phyloP scores from a whole-genome alignment of 2,888 invertebrate species.

The Synergus laeviventris region DNA sequence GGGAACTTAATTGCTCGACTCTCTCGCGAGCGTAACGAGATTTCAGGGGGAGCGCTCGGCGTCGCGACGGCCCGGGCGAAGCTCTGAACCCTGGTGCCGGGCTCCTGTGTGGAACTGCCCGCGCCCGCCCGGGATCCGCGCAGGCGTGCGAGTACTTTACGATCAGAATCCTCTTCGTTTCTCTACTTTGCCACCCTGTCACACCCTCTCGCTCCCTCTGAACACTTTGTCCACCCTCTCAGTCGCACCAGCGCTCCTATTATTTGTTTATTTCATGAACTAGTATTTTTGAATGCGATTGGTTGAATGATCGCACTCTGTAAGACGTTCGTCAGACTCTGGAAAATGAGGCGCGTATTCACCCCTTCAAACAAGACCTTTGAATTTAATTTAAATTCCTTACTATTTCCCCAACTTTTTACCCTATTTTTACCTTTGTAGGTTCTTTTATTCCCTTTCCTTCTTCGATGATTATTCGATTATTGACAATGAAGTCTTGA shows the following conservation, averaged over 20 bases:
- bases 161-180: conserved; percentile 63
- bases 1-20: conserved; percentile 48
- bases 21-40: conserved; percentile 51
- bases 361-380: neutral
- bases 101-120: conserved; percentile 74
- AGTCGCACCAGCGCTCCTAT: conserved; percentile 44
- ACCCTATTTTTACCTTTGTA: neutral
- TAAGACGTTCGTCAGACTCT: conserved; percentile 22
- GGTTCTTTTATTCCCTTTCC: neutral
- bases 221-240: conserved; percentile 49
- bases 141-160: conserved; percentile 72
- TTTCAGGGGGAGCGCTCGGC: conserved; percentile 67
- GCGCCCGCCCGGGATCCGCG: conserved; percentile 76
- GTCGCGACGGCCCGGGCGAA: conserved; percentile 75
- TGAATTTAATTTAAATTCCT: neutral
- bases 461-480: neutral
- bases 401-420: neutral
- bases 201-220: conserved; percentile 49
- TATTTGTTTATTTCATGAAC: conserved; percentile 47
- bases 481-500: neutral
- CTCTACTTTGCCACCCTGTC: conserved; percentile 50
- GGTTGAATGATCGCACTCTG: conserved; percentile 46
- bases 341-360: neutral
- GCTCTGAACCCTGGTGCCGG: conserved; percentile 75
- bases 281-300: conserved; percentile 50